These are phyloP conservation scores for Gasteruption jaculator DNA, from an alignment of 2,888 invertebrate genomes.

Conservation along the genomic window DNA sequence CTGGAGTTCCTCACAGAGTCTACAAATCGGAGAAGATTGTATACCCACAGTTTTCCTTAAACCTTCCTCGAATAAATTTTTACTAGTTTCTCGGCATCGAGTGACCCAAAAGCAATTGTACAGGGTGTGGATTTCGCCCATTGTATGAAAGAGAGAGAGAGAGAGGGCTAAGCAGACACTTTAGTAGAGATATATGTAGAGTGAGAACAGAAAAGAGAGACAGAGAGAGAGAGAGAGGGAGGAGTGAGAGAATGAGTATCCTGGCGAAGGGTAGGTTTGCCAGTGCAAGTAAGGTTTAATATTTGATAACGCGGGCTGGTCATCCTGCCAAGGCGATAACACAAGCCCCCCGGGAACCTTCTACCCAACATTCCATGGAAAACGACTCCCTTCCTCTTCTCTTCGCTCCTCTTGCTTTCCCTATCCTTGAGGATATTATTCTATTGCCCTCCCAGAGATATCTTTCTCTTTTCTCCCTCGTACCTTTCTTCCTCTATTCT, in stretches of 20 bases:
- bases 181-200: no score
- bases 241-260: slow-evolving; percentile 29
- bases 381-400: slow-evolving; percentile 35
- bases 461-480: slow-evolving; percentile 7
- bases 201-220: slow-evolving; percentile 6
- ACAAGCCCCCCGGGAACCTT: slow-evolving; percentile 51
- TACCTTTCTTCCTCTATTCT: slow-evolving; percentile 10
- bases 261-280: slow-evolving; percentile 39
- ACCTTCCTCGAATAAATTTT: no score
- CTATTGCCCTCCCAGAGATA: slow-evolving; percentile 9
- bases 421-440: slow-evolving; percentile 15
- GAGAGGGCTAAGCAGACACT: no score
- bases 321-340: slow-evolving; percentile 53
- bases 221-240: slow-evolving; percentile 2
- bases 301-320: slow-evolving; percentile 51
- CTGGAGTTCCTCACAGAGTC: no score
- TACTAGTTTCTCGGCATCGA: no score
- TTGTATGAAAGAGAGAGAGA: no score
- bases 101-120: no score
- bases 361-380: slow-evolving; percentile 48
- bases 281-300: slow-evolving; percentile 51
- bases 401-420: slow-evolving; percentile 14
- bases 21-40: no score
- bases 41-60: no score
- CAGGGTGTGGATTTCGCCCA: no score